A percentile compares a stretch with the other conserved stretches of the same genome.
Conservation (phyloP, 2,797 vertebrate species). For the Gymnodraco acuticeps region DNA sequence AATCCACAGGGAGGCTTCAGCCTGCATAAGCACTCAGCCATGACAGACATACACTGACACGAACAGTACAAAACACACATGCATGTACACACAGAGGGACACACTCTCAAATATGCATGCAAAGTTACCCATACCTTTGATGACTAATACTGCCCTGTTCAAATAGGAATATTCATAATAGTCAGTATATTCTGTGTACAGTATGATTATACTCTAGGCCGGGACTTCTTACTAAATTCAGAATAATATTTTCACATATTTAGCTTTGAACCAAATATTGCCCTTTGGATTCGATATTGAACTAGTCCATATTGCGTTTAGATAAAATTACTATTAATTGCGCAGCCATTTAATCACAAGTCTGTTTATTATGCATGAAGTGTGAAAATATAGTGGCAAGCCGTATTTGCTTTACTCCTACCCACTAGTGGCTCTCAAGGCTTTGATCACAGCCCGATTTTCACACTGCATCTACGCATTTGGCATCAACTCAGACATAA, state of each 20-base stretch:
- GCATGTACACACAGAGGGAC: slow-evolving; percentile 28
- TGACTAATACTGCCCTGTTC: not conserved
- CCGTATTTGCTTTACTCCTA: slow-evolving; percentile 24
- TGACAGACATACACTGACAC: slow-evolving; percentile 51
- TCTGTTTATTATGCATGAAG: slow-evolving; percentile 2
- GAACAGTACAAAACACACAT: slow-evolving; percentile 20
- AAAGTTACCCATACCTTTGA: slow-evolving; percentile 3
- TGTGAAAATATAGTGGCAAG: slow-evolving; percentile 16
- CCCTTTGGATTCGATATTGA: too few species aligned
- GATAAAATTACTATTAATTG: too few species aligned
- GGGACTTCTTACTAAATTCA: too few species aligned
- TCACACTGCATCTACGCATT: slow-evolving; percentile 16
- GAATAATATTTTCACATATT: too few species aligned
- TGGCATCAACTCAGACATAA: slow-evolving; percentile 32
- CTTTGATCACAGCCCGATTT: slow-evolving; percentile 21
- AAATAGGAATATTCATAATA: not conserved
- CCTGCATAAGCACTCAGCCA: slow-evolving; percentile 61
- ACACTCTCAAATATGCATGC: slow-evolving; percentile 19
- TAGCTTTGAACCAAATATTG: too few species aligned
- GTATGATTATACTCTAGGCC: not conserved
- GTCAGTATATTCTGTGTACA: not conserved
- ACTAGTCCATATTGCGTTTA: too few species aligned
- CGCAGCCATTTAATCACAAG: not conserved
- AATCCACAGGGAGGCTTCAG: slow-evolving; percentile 53
- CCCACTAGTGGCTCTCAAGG: slow-evolving; percentile 2